A percentile compares a stretch with the other conserved stretches of the same genome.
These are phyloP conservation scores for Lysandra coridon DNA, from an alignment of 2,888 invertebrate genomes.

Conservation along the genomic window DNA sequence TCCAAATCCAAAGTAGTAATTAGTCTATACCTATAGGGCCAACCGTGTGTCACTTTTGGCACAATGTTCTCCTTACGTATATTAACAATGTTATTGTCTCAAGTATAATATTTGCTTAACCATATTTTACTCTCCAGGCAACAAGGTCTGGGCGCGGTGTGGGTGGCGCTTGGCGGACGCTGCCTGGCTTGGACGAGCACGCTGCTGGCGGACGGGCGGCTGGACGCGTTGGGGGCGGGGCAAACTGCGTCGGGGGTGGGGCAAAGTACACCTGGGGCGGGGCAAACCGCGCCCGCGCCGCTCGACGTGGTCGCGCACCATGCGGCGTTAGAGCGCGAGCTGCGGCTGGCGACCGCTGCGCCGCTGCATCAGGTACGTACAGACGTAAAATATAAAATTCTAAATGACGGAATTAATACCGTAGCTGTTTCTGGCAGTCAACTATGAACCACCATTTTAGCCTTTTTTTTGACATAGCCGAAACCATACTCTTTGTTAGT, in stretches of 20 bases:
- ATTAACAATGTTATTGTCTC: too few species aligned
- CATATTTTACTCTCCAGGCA: constrained; percentile 71
- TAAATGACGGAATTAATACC: too few species aligned
- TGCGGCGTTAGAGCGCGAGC: constrained; percentile 85
- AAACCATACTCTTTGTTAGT: too few species aligned
- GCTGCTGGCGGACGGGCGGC: constrained; percentile 87
- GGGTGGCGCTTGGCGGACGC: constrained; percentile 92
- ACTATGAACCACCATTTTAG: too few species aligned
- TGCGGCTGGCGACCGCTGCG: constrained; percentile 85
- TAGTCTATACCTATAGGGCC: too few species aligned
- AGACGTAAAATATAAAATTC: too few species aligned
- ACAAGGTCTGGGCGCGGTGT: constrained; percentile 93
- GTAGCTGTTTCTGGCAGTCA: too few species aligned
- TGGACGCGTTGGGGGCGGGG: constrained; percentile 81
- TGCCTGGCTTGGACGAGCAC: constrained; percentile 88
- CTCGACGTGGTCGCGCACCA: constrained; percentile 83
- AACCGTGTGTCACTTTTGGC: too few species aligned
- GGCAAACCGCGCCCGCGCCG: constrained; percentile 69
- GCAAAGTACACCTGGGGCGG: constrained; percentile 46
- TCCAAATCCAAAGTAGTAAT: too few species aligned
- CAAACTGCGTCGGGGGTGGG: constrained; percentile 51
- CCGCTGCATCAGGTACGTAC: constrained; percentile 83
- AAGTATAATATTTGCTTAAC: too few species aligned
- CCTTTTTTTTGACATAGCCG: too few species aligned
- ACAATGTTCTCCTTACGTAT: too few species aligned